phyloP scores from a whole-genome alignment of 2,797 vertebrate species.

The Amblyraja radiata region DNA sequence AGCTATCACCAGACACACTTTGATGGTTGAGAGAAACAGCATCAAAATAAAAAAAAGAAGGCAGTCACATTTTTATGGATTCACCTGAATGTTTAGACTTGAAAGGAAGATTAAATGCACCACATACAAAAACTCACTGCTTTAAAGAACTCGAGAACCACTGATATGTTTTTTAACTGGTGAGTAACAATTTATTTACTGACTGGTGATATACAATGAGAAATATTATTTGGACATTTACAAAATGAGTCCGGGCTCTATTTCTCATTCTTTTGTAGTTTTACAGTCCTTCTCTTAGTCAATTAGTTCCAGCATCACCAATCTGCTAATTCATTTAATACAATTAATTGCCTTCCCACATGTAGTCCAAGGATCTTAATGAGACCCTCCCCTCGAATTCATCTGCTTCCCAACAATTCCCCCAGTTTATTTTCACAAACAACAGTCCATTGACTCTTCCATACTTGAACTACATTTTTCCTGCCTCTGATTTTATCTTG shows the following conservation, averaged over 20 bases:
- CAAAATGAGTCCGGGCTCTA: background rate
- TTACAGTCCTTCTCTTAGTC: background rate
- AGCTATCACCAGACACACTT: constrained; percentile 67
- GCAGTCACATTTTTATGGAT: constrained; percentile 18
- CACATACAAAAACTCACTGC: background rate
- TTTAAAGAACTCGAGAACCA: background rate
- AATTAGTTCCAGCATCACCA: background rate
- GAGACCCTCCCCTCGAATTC: background rate
- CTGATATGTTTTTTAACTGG: background rate
- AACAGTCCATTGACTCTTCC: background rate
- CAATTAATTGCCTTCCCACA: background rate
- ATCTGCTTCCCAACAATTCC: background rate
- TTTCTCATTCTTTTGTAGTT: background rate
- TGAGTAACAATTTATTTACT: background rate
- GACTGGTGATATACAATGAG: background rate
- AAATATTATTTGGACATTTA: background rate
- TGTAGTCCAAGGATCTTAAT: background rate
- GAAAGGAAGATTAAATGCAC: constrained; percentile 15
- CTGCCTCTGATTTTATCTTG: background rate
- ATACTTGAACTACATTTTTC: constrained; percentile 20
- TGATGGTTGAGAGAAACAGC: constrained; percentile 68
- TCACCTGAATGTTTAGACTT: constrained; percentile 32
- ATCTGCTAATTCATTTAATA: background rate
- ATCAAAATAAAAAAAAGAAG: constrained; percentile 59
- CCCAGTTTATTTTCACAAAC: background rate